These are phyloP conservation scores for Teleopsis dalmanni DNA, from an alignment of 1,140 invertebrate genomes.

Conservation along the genomic window DNA sequence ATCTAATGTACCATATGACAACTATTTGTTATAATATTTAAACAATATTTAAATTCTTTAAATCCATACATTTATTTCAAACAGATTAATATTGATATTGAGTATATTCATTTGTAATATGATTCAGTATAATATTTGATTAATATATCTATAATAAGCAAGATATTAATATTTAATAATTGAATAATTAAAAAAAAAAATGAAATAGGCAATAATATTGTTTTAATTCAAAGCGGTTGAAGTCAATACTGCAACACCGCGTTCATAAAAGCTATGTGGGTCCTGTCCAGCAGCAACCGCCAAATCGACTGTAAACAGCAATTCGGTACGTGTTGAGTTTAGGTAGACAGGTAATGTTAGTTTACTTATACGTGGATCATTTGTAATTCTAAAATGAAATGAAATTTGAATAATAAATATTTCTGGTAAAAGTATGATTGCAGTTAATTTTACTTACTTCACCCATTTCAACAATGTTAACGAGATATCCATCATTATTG, in stretches of 20 bases:
- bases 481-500: constrained; percentile 89
- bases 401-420: constrained; percentile 6
- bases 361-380: constrained; percentile 53
- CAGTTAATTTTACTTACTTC: constrained; percentile 46
- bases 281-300: constrained; percentile 79
- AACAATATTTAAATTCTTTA: no score
- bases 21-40: no score
- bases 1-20: no score
- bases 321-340: constrained; percentile 88
- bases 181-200: neutral
- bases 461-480: constrained; percentile 83
- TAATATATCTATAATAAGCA: neutral
- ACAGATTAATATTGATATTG: no score
- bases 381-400: constrained; percentile 44
- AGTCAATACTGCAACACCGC: constrained; percentile 90
- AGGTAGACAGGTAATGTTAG: constrained; percentile 93
- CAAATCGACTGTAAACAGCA: constrained; percentile 93
- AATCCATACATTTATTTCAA: no score
- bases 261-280: constrained; percentile 90
- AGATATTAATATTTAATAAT: neutral
- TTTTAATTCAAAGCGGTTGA: constrained; percentile 81
- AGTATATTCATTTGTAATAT: neutral
- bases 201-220: neutral
- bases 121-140: neutral
- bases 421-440: neutral